A percentile compares a stretch with the other conserved stretches of the same genome.
These are phyloP conservation scores for Edolisoma coerulescens DNA, from an alignment of 2,113 vertebrate genomes.

Conservation along the genomic window DNA sequence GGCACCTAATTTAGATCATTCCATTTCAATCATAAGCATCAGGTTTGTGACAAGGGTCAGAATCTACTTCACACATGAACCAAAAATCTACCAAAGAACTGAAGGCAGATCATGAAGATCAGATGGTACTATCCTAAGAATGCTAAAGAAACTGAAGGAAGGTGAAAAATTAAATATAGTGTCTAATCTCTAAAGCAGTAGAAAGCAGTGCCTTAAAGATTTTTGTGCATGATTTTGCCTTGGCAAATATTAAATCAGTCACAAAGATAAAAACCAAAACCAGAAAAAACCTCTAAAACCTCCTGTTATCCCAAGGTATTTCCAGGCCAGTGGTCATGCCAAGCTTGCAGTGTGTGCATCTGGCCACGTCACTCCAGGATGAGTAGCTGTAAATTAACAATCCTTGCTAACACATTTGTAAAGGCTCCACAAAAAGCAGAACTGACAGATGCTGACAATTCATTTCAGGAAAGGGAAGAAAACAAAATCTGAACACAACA, in stretches of 20 bases:
- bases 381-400: background rate
- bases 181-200: background rate
- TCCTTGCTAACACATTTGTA: background rate
- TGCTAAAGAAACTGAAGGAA: background rate
- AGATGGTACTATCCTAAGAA: background rate
- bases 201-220: background rate
- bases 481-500: background rate
- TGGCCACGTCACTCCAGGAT: background rate
- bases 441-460: background rate
- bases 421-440: background rate
- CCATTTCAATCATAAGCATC: background rate
- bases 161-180: background rate
- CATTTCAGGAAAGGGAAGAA: background rate
- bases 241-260: background rate
- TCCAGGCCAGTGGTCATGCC: background rate
- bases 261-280: background rate
- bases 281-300: fast-evolving
- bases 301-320: background rate
- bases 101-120: background rate
- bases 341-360: background rate
- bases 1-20: background rate
- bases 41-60: background rate
- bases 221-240: background rate
- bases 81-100: background rate
- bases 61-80: fast-evolving